Percentiles rank a stretch among this genome's conserved stretches.
Evolutionary conservation across 2,797 vertebrate species (phyloP).

Genomic region (Sphenodon punctatus): DNA sequence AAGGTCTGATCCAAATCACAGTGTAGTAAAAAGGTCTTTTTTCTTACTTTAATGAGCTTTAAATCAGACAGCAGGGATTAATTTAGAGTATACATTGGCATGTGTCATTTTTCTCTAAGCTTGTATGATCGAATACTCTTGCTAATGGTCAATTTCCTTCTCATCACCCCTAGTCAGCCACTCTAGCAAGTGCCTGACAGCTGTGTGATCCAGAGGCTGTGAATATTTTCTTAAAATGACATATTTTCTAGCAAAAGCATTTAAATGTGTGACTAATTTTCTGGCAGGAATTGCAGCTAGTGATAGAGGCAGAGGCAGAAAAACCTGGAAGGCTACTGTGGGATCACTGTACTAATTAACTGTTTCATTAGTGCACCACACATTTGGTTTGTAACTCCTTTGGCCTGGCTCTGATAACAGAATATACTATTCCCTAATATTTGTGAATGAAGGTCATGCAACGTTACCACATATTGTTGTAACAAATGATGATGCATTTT

Average conservation of each 20-base stretch:
- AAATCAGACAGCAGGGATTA: too few relatives aligned
- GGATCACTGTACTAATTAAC: background rate
- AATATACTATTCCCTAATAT: background rate
- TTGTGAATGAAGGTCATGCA: background rate
- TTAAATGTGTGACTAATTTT: background rate
- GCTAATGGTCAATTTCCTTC: slow-evolving; percentile 2
- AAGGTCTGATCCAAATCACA: background rate
- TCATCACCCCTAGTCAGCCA: background rate
- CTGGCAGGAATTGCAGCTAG: background rate
- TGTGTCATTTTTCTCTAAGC: background rate
- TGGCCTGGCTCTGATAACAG: background rate
- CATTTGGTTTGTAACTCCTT: background rate
- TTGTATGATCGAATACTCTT: background rate
- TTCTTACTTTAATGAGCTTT: background rate
- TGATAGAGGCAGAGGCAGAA: background rate
- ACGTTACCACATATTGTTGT: background rate
- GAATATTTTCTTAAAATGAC: background rate
- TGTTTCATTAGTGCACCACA: too few relatives aligned
- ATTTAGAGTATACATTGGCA: background rate
- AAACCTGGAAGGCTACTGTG: background rate
- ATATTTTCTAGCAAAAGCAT: background rate
- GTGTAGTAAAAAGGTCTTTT: background rate
- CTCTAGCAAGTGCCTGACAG: background rate
- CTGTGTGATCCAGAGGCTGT: background rate
- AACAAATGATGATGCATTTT: too few relatives aligned